Percentiles rank a stretch among this genome's conserved stretches.
Conservation (phyloP, 2,888 invertebrate genomes). For the Euclidia mi region DNA sequence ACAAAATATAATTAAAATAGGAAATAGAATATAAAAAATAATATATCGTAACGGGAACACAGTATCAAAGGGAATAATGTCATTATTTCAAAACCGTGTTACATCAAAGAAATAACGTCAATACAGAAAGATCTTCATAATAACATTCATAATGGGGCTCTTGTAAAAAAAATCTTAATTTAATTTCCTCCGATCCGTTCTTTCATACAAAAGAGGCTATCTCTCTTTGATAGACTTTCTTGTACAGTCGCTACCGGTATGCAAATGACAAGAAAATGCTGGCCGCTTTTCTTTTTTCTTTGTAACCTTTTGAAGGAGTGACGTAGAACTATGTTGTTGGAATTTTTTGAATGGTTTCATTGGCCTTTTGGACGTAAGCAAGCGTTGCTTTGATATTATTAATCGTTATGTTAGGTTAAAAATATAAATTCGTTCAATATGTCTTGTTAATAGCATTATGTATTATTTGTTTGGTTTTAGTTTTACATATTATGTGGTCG, state of each 20-base stretch:
- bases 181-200: slow-evolving; percentile 82
- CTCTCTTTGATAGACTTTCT: slow-evolving; percentile 82
- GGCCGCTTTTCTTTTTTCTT: slow-evolving; percentile 25
- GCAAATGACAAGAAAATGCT: slow-evolving; percentile 45
- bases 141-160: slow-evolving; percentile 60
- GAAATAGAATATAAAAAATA: slow-evolving; percentile 56
- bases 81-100: slow-evolving; percentile 76
- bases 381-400: neutral
- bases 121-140: slow-evolving; percentile 69
- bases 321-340: neutral
- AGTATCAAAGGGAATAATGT: slow-evolving; percentile 82
- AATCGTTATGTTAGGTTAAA: too few species aligned
- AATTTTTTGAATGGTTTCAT: slow-evolving; percentile 3
- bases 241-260: slow-evolving; percentile 54
- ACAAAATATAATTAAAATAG: slow-evolving; percentile 55
- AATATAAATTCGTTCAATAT: too few species aligned
- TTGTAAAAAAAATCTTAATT: slow-evolving; percentile 76
- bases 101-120: slow-evolving; percentile 80
- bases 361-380: neutral
- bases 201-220: slow-evolving; percentile 75
- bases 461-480: too few species aligned
- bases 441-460: too few species aligned
- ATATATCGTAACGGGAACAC: slow-evolving; percentile 62
- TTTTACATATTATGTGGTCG: too few species aligned
- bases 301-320: slow-evolving; percentile 10